phyloP scores from a whole-genome alignment of 2,797 vertebrate genomes.

The Brachyrhaphis roseni region DNA sequence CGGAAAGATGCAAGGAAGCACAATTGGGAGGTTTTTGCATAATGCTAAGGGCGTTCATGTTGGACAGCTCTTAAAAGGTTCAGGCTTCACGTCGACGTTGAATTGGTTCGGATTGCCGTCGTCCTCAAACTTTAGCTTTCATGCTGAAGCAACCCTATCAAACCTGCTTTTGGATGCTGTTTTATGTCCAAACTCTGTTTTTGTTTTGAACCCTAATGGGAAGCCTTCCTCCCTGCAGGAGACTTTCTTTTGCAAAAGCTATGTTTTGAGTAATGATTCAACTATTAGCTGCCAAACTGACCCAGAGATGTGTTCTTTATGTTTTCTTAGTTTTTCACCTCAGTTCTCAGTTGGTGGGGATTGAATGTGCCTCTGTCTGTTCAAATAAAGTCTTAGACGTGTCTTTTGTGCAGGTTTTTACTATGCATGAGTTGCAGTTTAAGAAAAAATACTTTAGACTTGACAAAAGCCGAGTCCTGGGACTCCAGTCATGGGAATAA shows the following conservation, averaged over 20 bases:
- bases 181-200: slow-evolving; percentile 3
- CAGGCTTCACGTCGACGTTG: slow-evolving; percentile 34
- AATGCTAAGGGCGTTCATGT: slow-evolving; percentile 65
- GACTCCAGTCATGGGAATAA: not conserved
- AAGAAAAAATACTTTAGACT: not conserved
- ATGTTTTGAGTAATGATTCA: slow-evolving; percentile 42
- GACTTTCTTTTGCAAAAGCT: slow-evolving; percentile 32
- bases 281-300: not conserved
- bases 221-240: slow-evolving; percentile 10
- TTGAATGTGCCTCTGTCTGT: not conserved
- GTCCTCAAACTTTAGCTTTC: slow-evolving; percentile 11
- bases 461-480: not conserved
- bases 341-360: not conserved
- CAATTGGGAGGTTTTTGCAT: slow-evolving; percentile 63
- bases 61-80: slow-evolving; percentile 42
- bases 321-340: not conserved
- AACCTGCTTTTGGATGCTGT: slow-evolving; percentile 11
- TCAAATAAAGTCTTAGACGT: not conserved
- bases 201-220: slow-evolving; percentile 25
- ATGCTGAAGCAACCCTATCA: slow-evolving; percentile 18
- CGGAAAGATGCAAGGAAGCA: slow-evolving; percentile 60
- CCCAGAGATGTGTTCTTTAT: slow-evolving; percentile 8
- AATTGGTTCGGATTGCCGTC: slow-evolving; percentile 7
- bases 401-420: not conserved
- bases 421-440: not conserved